Percentiles rank a stretch among this genome's conserved stretches.
These are phyloP conservation scores for Callyntrura guangdongensis DNA, from an alignment of 2,888 invertebrate species.

Conservation along the genomic window DNA sequence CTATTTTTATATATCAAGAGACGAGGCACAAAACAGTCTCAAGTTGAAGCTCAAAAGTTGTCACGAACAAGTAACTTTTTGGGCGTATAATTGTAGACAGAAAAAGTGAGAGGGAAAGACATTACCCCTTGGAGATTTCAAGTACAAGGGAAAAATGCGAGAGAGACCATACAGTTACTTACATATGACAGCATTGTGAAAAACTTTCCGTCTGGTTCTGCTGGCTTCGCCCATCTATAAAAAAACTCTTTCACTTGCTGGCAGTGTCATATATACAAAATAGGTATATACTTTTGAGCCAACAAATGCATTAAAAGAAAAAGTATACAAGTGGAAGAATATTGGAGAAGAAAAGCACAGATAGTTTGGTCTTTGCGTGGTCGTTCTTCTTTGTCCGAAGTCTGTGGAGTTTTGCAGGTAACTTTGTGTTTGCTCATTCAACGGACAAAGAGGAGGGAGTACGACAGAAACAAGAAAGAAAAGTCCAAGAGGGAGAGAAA, in stretches of 20 bases:
- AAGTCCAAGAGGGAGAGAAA: slow-evolving; percentile 37
- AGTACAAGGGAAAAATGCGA: slow-evolving; percentile 66
- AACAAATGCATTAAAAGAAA: slow-evolving; percentile 30
- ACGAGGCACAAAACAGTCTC: background rate
- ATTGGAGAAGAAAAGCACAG: slow-evolving; percentile 46
- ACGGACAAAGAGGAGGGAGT: slow-evolving; percentile 29
- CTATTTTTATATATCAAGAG: slow-evolving; percentile 14
- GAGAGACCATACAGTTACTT: slow-evolving; percentile 50
- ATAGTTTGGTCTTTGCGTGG: slow-evolving; percentile 41
- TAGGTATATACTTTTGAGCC: background rate
- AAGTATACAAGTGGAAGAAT: slow-evolving; percentile 60
- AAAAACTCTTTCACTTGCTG: slow-evolving; percentile 6
- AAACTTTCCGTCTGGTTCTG: background rate
- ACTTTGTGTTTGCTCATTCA: slow-evolving; percentile 57
- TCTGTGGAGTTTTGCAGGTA: slow-evolving; percentile 33
- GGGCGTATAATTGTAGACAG: slow-evolving; percentile 70
- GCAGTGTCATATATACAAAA: background rate
- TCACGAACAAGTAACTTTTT: slow-evolving; percentile 59
- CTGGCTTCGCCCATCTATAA: background rate
- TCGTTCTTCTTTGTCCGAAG: background rate
- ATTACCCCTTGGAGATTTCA: slow-evolving; percentile 71
- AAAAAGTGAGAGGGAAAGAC: slow-evolving; percentile 5
- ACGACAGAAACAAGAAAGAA: slow-evolving; percentile 49
- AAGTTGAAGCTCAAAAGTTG: slow-evolving; percentile 63
- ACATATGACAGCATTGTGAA: background rate